Evolutionary conservation across 2,113 vertebrate genomes (phyloP).

Genomic region (Vidua macroura): DNA sequence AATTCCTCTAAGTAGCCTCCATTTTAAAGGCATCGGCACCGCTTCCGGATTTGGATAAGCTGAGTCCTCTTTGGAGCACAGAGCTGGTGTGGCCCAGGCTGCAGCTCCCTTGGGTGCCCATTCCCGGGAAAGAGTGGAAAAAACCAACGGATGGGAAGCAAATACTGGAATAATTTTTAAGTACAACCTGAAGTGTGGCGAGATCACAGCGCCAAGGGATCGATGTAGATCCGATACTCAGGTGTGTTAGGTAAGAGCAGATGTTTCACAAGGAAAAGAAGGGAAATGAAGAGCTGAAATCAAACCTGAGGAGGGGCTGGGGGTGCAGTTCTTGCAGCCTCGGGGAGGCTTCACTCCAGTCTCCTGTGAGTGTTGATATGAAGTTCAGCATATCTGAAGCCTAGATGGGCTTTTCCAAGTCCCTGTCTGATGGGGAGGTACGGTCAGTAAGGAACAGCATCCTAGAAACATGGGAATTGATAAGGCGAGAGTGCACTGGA

Average conservation of each 20-base stretch:
- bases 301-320: background rate
- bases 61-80: background rate
- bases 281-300: background rate
- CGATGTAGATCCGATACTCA: background rate
- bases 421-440: background rate
- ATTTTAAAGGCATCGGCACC: background rate
- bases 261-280: background rate
- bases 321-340: background rate
- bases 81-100: background rate
- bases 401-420: background rate
- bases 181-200: background rate
- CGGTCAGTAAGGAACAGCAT: background rate
- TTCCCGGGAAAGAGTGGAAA: background rate
- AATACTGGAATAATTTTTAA: background rate
- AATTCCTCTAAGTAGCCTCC: background rate
- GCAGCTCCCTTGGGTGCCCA: rapidly evolving
- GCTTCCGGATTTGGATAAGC: background rate
- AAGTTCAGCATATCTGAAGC: background rate
- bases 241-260: background rate
- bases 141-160: background rate
- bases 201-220: background rate
- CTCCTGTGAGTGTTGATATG: background rate
- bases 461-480: rapidly evolving
- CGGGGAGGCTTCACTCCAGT: rapidly evolving
- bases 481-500: background rate